These are phyloP conservation scores for Carabus problematicus DNA, from an alignment of 2,888 invertebrate genomes.

Conservation along the genomic window DNA sequence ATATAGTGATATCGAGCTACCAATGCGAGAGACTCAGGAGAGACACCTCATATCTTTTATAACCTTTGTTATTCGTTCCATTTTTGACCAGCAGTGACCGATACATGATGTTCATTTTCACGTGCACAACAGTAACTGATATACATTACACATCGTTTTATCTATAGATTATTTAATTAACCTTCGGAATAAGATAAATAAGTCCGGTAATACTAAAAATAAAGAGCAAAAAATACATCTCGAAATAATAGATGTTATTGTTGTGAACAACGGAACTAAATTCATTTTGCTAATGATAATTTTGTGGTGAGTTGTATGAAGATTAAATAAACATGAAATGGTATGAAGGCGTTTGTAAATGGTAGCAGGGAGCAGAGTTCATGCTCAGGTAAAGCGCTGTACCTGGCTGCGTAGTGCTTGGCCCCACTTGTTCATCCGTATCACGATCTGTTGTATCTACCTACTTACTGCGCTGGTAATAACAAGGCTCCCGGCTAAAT, in stretches of 20 bases:
- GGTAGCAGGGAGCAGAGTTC: slow-evolving; percentile 14
- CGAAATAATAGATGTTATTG: background rate
- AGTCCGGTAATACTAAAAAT: background rate
- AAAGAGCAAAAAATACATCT: background rate
- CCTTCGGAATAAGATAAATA: background rate
- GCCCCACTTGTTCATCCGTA: slow-evolving; percentile 2
- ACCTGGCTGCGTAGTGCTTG: background rate
- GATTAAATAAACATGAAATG: slow-evolving; percentile 1
- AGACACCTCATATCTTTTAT: slow-evolving; percentile 14
- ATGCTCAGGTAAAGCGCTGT: slow-evolving; percentile 9
- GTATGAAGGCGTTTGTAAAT: slow-evolving; percentile 14
- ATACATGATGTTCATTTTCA: background rate
- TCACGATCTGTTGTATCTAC: slow-evolving; percentile 1
- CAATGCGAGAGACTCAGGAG: slow-evolving; percentile 5
- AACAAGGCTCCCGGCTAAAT: no score
- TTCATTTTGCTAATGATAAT: no score
- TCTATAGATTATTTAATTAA: no score
- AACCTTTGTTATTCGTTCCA: slow-evolving; percentile 7
- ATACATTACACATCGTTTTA: no score
- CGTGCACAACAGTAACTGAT: background rate
- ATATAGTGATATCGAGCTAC: background rate
- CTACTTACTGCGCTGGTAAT: no score
- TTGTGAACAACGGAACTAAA: no score
- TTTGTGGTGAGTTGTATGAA: no score
- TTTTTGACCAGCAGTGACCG: background rate